Conservation (phyloP, 2,888 invertebrate genomes). For the Pteria penguin region DNA sequence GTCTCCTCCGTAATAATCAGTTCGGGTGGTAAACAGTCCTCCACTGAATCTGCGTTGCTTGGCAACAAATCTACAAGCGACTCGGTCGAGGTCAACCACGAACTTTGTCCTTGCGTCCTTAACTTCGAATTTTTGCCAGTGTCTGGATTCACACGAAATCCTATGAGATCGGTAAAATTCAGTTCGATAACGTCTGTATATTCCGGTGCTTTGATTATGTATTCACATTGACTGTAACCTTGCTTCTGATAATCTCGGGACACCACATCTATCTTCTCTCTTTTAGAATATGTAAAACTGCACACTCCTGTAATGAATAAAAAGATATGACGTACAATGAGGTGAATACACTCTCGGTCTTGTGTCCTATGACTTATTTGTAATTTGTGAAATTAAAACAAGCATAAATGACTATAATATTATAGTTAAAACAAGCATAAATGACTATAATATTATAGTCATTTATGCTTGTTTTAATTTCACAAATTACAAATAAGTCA, state of each 20-base stretch:
- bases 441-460: too few relatives aligned
- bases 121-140: not conserved
- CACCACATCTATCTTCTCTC: constrained; percentile 59
- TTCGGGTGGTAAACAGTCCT: constrained; percentile 54
- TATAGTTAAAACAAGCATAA: too few relatives aligned
- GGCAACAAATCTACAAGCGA: not conserved
- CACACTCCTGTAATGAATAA: constrained; percentile 61
- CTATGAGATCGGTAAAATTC: constrained; percentile 66
- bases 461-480: too few relatives aligned
- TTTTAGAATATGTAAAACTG: constrained; percentile 63
- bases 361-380: too few relatives aligned
- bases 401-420: too few relatives aligned
- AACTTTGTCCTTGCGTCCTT: not conserved
- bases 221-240: constrained; percentile 64
- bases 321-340: too few relatives aligned
- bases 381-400: too few relatives aligned
- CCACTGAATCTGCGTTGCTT: not conserved
- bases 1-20: constrained; percentile 52
- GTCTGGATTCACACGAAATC: constrained; percentile 54
- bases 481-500: too few relatives aligned
- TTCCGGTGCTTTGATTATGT: constrained; percentile 58
- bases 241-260: constrained; percentile 56
- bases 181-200: constrained; percentile 59
- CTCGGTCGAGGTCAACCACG: not conserved
- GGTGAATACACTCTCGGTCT: too few relatives aligned